Evolutionary conservation across 2,888 invertebrate genomes (phyloP).

Genomic region (Bugula neritina): DNA sequence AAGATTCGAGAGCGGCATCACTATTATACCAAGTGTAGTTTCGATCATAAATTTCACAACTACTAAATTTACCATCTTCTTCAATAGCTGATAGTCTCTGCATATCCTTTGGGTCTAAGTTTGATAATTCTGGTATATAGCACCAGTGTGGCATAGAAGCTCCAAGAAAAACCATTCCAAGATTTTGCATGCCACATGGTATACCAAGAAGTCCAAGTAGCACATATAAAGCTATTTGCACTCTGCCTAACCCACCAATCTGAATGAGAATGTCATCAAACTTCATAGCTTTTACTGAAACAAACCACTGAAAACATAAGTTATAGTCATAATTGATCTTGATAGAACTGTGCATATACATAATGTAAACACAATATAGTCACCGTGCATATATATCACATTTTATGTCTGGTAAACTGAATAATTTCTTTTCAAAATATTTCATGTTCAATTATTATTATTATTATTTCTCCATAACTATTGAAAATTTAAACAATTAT

Average conservation of each 20-base stretch:
- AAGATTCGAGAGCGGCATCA: not conserved
- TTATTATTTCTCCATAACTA: too few species aligned
- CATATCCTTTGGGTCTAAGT: not conserved
- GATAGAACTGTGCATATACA: too few species aligned
- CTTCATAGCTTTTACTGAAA: conserved; percentile 29
- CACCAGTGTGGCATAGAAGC: conserved; percentile 28
- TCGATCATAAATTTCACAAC: not conserved
- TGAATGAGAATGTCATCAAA: conserved; percentile 30
- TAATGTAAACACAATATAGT: too few species aligned
- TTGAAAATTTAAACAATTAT: too few species aligned
- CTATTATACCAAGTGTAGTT: not conserved
- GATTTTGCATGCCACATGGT: conserved; percentile 28
- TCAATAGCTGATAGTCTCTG: not conserved
- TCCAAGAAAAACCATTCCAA: conserved; percentile 28
- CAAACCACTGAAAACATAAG: too few species aligned
- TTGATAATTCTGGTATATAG: not conserved
- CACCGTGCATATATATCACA: too few species aligned
- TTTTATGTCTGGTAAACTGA: too few species aligned
- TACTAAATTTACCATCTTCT: not conserved
- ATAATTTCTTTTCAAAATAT: too few species aligned
- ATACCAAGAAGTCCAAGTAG: conserved; percentile 29
- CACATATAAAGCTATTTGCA: conserved; percentile 29
- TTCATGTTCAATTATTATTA: too few species aligned
- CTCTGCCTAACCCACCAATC: conserved; percentile 31
- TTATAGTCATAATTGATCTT: too few species aligned